phyloP scores from a whole-genome alignment of 1,140 invertebrate genomes.

The Heliothis subflexa region DNA sequence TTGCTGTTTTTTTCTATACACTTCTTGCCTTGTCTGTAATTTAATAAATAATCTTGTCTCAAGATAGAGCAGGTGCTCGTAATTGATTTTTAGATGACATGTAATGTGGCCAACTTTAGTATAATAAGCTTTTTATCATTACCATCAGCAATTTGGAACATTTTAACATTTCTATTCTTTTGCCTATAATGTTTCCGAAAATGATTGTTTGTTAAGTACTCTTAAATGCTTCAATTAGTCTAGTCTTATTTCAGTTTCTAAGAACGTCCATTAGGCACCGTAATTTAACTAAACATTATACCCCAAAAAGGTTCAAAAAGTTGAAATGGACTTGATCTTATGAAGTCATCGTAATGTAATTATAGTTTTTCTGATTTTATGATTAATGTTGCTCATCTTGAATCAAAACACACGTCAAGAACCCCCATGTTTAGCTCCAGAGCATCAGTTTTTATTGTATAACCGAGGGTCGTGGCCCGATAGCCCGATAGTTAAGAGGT shows the following conservation, averaged over 20 bases:
- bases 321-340: slow-evolving; percentile 22
- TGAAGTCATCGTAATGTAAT: slow-evolving; percentile 41
- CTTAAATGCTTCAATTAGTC: slow-evolving; percentile 5
- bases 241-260: neutral
- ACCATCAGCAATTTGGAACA: too few species aligned
- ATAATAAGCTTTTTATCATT: neutral
- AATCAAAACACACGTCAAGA: slow-evolving; percentile 40
- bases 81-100: slow-evolving; percentile 22
- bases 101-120: neutral
- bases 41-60: slow-evolving; percentile 40
- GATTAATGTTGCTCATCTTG: slow-evolving; percentile 44
- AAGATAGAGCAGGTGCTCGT: slow-evolving; percentile 29
- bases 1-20: slow-evolving; percentile 18
- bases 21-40: slow-evolving; percentile 25
- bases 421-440: slow-evolving; percentile 41
- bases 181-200: too few species aligned
- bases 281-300: slow-evolving; percentile 12
- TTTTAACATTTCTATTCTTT: too few species aligned
- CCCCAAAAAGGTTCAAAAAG: neutral
- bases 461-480: slow-evolving; percentile 73
- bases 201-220: slow-evolving; percentile 4
- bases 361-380: slow-evolving; percentile 41
- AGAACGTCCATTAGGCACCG: neutral
- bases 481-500: slow-evolving; percentile 78
- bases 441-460: slow-evolving; percentile 66